phyloP scores from a whole-genome alignment of 2,888 invertebrate species.

The Nomada goodeniana region DNA sequence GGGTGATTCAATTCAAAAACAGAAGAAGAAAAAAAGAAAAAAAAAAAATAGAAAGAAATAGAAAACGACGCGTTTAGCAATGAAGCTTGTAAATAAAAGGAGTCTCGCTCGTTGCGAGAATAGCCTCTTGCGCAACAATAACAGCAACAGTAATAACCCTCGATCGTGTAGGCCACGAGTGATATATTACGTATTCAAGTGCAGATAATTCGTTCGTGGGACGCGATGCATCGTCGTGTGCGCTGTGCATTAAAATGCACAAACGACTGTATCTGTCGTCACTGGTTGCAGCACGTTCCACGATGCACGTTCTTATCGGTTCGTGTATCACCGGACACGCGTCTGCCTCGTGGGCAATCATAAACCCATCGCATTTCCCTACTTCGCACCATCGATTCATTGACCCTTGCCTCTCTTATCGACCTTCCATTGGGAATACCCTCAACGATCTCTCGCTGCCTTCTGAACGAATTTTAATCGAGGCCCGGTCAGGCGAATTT shows the following conservation, averaged over 20 bases:
- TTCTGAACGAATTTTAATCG: no score
- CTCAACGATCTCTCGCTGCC: no score
- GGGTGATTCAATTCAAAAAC: no score
- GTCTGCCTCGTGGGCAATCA: slow-evolving; percentile 54
- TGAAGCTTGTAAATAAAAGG: neutral
- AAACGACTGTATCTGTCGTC: slow-evolving; percentile 3
- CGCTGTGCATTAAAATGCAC: neutral
- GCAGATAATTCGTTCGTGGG: neutral
- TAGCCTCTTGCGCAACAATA: neutral
- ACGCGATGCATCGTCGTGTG: slow-evolving; percentile 3
- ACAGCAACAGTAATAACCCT: neutral
- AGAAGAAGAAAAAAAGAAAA: no score
- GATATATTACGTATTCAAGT: no score
- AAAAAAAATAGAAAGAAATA: no score
- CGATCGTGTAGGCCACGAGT: no score
- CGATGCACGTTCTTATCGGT: slow-evolving; percentile 43
- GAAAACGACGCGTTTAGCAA: no score
- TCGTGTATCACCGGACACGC: slow-evolving; percentile 43
- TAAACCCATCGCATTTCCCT: neutral
- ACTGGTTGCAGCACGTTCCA: slow-evolving; percentile 7
- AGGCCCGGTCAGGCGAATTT: neutral
- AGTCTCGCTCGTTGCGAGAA: neutral
- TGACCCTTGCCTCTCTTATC: neutral
- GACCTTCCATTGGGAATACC: no score
- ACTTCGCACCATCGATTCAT: slow-evolving; percentile 28